Percentiles rank a stretch among this genome's conserved stretches.
Evolutionary conservation across 2,113 vertebrate species (phyloP).

Genomic region (Nycticebus coucang): DNA sequence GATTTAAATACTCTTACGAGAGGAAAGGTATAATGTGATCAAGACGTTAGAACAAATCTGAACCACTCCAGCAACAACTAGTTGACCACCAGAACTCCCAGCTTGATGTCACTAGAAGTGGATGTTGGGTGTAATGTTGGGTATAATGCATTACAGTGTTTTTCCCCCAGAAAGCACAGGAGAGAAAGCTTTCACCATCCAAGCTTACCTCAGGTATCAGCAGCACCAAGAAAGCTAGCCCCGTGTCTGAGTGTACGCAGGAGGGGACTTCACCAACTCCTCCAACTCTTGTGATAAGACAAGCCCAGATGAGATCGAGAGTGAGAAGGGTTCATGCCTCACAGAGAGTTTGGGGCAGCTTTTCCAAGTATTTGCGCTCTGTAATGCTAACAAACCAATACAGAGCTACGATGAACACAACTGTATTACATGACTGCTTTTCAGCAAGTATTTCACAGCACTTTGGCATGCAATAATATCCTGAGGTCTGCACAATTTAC

Average conservation of each 20-base stretch:
- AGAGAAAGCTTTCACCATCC: background rate
- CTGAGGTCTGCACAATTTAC: background rate
- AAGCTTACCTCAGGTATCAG: background rate
- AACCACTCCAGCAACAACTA: background rate
- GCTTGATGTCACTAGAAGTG: slow-evolving; percentile 2
- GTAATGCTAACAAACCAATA: background rate
- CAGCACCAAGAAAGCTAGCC: background rate
- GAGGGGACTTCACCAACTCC: background rate
- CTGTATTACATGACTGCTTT: background rate
- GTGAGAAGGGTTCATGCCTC: background rate
- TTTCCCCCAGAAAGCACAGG: background rate
- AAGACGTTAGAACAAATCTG: background rate
- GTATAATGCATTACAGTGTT: background rate
- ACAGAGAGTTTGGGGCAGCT: background rate
- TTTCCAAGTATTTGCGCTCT: background rate
- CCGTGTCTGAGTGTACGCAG: rapidly evolving
- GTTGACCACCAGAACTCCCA: background rate
- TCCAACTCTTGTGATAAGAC: slow-evolving; percentile 42
- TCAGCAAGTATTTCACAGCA: background rate
- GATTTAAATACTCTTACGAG: slow-evolving; percentile 16
- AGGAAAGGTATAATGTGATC: background rate
- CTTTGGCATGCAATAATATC: background rate
- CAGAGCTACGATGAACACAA: background rate
- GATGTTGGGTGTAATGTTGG: background rate
- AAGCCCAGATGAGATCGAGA: slow-evolving; percentile 4